phyloP scores from a whole-genome alignment of 2,888 invertebrate species.

The Mimumesa dahlbomi region DNA sequence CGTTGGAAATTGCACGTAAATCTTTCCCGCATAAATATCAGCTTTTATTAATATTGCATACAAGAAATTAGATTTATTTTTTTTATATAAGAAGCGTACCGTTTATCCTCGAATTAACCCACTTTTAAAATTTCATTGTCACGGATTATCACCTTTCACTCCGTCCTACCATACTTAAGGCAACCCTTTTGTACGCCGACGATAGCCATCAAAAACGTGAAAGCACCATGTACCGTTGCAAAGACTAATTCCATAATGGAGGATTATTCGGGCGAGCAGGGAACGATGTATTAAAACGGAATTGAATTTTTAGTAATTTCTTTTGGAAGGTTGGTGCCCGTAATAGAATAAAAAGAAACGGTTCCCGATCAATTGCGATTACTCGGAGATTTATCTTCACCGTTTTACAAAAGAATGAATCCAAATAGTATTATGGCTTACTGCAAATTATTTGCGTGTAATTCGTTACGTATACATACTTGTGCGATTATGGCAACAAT shows the following conservation, averaged over 20 bases:
- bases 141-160: too few species aligned
- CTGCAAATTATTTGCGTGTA: too few species aligned
- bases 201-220: neutral
- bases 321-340: neutral
- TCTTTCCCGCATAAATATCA: neutral
- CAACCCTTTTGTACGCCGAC: too few species aligned
- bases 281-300: constrained; percentile 14
- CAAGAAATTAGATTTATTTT: neutral
- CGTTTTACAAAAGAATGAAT: neutral
- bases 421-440: too few species aligned
- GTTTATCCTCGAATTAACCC: neutral
- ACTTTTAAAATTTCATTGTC: constrained; percentile 7
- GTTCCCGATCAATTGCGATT: constrained; percentile 20
- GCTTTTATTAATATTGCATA: neutral
- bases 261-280: constrained; percentile 3
- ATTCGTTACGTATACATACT: too few species aligned
- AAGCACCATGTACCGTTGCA: neutral
- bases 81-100: neutral
- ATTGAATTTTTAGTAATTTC: constrained; percentile 22
- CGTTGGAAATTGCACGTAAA: too few species aligned
- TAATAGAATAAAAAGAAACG: neutral
- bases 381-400: constrained; percentile 12
- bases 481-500: too few species aligned
- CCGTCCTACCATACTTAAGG: too few species aligned
- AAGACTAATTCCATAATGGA: constrained; percentile 21